Conservation (phyloP, 2,113 vertebrate genomes). For the Calidris pygmaea region DNA sequence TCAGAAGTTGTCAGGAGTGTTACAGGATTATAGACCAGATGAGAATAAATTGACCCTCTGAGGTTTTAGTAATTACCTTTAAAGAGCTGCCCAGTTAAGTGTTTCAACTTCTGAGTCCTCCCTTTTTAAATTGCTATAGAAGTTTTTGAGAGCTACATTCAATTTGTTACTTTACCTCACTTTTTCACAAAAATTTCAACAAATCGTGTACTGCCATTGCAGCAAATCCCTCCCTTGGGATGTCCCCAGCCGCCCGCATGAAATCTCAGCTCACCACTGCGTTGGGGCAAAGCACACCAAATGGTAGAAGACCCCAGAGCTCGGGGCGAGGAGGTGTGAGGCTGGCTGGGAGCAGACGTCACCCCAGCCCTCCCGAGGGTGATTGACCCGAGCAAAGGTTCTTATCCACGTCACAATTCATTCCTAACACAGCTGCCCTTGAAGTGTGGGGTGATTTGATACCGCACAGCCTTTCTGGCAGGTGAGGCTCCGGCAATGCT, state of each 20-base stretch:
- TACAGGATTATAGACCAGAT: neutral
- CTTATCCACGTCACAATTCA: neutral
- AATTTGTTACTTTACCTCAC: neutral
- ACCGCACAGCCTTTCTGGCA: neutral
- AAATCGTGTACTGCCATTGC: neutral
- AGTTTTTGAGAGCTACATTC: neutral
- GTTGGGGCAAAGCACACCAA: neutral
- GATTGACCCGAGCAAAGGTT: neutral
- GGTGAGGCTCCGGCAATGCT: neutral
- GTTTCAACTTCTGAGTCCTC: neutral
- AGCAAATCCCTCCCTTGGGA: neutral
- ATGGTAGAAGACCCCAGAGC: neutral
- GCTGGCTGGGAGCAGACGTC: neutral
- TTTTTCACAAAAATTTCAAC: neutral
- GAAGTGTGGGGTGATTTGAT: neutral
- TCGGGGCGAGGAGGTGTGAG: neutral
- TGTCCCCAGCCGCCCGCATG: neutral
- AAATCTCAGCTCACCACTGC: neutral
- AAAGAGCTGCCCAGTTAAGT: neutral
- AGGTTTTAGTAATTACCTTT: neutral
- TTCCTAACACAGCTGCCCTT: neutral
- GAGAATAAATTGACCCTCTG: neutral
- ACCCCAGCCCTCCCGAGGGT: neutral
- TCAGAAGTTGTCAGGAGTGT: neutral
- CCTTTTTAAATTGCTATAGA: neutral